These are phyloP conservation scores for Cryptocheilus praepositus DNA, from an alignment of 2,888 invertebrate species.

Conservation along the genomic window DNA sequence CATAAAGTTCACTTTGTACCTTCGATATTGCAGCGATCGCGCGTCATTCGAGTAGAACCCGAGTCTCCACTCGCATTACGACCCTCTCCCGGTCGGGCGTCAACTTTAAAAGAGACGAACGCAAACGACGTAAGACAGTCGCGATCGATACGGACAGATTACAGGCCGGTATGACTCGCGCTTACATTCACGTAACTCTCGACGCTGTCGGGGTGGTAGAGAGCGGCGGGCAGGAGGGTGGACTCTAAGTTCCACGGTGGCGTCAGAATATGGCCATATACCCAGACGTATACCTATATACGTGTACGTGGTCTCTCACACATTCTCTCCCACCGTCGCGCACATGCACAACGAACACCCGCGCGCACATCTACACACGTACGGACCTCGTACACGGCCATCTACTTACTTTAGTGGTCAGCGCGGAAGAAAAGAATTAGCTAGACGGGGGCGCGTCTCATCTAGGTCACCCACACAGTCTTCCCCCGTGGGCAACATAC, in stretches of 20 bases:
- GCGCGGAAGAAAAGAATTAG: slow-evolving; percentile 74
- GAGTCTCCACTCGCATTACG: too few relatives aligned
- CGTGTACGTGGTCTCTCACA: slow-evolving; percentile 13
- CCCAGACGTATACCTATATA: slow-evolving; percentile 16
- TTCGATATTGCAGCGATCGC: too few relatives aligned
- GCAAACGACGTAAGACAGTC: too few relatives aligned
- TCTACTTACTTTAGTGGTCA: slow-evolving; percentile 73
- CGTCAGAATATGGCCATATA: slow-evolving; percentile 29
- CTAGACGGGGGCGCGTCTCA: slow-evolving; percentile 73
- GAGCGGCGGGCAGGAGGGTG: slow-evolving; percentile 13
- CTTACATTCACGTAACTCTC: slow-evolving; percentile 10
- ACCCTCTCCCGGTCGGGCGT: too few relatives aligned
- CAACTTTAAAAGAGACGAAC: too few relatives aligned
- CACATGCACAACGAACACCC: slow-evolving; percentile 16
- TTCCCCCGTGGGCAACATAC: slow-evolving; percentile 35
- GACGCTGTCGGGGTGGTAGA: slow-evolving; percentile 8
- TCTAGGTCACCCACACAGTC: slow-evolving; percentile 70
- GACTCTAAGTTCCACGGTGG: slow-evolving; percentile 11
- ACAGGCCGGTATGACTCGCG: too few relatives aligned
- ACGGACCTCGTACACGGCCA: slow-evolving; percentile 64
- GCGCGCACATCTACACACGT: slow-evolving; percentile 40
- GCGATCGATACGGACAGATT: too few relatives aligned
- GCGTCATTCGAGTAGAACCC: too few relatives aligned
- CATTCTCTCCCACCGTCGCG: background rate
- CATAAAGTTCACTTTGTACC: too few relatives aligned